Conservation (phyloP, 2,797 vertebrate species). For the Onychomys torridus region DNA sequence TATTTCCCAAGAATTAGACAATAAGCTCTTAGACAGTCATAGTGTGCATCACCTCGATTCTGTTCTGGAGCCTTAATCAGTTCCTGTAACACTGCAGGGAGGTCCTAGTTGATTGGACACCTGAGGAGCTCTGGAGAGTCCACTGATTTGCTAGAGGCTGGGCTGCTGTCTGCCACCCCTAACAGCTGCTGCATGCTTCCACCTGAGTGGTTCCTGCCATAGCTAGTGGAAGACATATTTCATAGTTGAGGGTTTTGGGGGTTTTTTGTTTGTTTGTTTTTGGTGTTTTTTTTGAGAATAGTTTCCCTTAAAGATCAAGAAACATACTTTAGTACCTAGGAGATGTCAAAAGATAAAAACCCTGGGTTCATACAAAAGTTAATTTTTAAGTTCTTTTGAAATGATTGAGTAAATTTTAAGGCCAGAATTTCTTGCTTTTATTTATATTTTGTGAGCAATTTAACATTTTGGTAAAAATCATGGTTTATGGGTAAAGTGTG, state of each 20-base stretch:
- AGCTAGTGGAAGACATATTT: neutral
- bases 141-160: neutral
- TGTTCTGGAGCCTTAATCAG: slow-evolving; percentile 91
- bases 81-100: slow-evolving; percentile 82
- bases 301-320: neutral
- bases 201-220: neutral
- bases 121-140: slow-evolving; percentile 73
- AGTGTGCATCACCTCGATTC: slow-evolving; percentile 90
- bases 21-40: slow-evolving; percentile 95
- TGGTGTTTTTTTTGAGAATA: neutral
- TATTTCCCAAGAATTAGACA: slow-evolving; percentile 95
- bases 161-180: slow-evolving; percentile 58
- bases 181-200: neutral
- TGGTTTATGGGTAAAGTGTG: neutral
- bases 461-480: neutral
- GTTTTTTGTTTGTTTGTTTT: neutral
- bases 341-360: neutral
- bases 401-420: neutral
- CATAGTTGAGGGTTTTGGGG: neutral
- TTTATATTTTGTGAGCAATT: slow-evolving; percentile 29
- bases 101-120: slow-evolving; percentile 82
- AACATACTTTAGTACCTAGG: neutral
- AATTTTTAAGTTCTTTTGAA: neutral
- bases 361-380: neutral
- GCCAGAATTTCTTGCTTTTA: neutral